A percentile compares a stretch with the other conserved stretches of the same genome.
phyloP scores from a whole-genome alignment of 2,113 vertebrate species.

The Sylvilagus bachmani region DNA sequence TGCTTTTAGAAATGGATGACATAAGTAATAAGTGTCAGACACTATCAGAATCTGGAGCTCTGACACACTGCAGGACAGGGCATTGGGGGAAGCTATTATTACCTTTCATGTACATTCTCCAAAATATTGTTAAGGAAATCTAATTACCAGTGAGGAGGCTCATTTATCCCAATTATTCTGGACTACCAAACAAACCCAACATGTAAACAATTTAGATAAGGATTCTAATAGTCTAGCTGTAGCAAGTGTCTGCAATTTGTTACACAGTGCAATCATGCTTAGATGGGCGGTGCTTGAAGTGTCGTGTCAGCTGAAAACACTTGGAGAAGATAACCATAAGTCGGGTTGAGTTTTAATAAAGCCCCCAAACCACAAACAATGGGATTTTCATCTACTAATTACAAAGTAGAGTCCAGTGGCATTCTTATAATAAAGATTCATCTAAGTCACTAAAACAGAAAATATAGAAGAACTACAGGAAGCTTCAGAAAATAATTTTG shows the following conservation, averaged over 20 bases:
- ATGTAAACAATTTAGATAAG: conserved; percentile 87
- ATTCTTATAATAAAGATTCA: background rate
- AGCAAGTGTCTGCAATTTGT: conserved; percentile 69
- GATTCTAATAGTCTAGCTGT: conserved; percentile 70
- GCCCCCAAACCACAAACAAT: background rate
- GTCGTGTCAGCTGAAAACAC: background rate
- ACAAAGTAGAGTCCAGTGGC: background rate
- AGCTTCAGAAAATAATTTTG: background rate
- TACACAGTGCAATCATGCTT: background rate
- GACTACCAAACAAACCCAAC: conserved; percentile 82
- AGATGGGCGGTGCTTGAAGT: background rate
- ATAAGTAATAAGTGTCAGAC: conserved; percentile 85
- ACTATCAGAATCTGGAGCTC: conserved; percentile 77
- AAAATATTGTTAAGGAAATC: conserved; percentile 87
- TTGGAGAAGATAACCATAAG: background rate
- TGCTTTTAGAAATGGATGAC: conserved; percentile 81
- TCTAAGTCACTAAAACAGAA: conserved; percentile 10
- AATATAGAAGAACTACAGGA: background rate
- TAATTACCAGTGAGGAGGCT: conserved; percentile 84
- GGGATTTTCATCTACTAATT: background rate
- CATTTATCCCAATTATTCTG: conserved; percentile 87
- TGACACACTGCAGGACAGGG: conserved; percentile 87
- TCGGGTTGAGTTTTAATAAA: conserved; percentile 32
- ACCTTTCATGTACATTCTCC: conserved; percentile 85
- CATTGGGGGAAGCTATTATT: conserved; percentile 84